Conservation (phyloP, 2,797 vertebrate genomes). For the Paramormyrops hopkinsi region DNA sequence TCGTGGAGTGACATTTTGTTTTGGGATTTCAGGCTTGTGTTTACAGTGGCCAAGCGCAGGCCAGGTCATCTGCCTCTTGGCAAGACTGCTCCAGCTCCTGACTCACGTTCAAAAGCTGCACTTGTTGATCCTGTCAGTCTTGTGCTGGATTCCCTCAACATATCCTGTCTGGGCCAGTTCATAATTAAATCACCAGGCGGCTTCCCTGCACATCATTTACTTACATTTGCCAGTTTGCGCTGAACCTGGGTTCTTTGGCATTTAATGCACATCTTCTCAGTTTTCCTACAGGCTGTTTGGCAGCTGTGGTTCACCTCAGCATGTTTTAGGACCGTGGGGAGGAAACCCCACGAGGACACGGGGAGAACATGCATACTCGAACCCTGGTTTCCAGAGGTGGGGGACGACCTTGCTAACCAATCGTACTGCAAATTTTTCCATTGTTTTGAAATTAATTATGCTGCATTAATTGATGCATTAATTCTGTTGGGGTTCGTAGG, state of each 20-base stretch:
- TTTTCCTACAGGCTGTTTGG: neutral
- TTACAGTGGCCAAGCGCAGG: neutral
- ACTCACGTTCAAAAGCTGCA: conserved; percentile 1
- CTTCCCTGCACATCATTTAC: neutral
- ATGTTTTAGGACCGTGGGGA: neutral
- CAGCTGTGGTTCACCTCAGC: neutral
- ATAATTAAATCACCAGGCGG: neutral
- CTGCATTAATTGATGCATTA: neutral
- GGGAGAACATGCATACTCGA: neutral
- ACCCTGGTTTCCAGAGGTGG: neutral
- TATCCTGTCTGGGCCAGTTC: neutral
- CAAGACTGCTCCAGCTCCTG: neutral
- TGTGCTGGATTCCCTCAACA: neutral
- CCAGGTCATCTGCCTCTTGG: conserved; percentile 5
- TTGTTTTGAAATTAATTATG: neutral
- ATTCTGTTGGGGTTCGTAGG: neutral
- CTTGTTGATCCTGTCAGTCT: neutral
- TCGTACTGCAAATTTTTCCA: neutral
- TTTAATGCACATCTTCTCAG: neutral
- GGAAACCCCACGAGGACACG: neutral
- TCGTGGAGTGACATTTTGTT: conserved; percentile 18
- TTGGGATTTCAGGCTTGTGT: neutral
- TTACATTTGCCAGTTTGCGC: neutral
- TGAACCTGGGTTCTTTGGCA: neutral
- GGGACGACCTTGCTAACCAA: neutral